Base-by-base conservation (phyloP, 2,888 invertebrate genomes). In the Sesamia inferens region DNA sequence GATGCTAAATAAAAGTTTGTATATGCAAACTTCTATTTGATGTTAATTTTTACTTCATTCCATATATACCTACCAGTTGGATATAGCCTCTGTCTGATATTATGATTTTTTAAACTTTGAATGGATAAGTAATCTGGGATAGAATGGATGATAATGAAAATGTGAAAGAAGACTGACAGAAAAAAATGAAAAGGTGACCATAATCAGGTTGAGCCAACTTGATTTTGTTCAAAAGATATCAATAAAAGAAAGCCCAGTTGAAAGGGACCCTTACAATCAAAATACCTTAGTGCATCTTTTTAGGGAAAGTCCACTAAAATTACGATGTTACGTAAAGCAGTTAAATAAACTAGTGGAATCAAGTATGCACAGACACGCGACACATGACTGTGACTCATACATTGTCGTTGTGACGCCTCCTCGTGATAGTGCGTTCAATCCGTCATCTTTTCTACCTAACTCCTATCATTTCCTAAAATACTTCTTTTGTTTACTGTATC, bases 331-430 rank as follows among this genome's bases (percentile, higher is more conserved):
- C 11, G 51, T 39, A 48, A 31, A 70, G 57, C 42, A 58, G 48
- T 58, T 58, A 67, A 57, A 57, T 54, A 61, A 73, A 69, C 80
- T 68, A 16, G 75, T 74, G 44, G 19, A 66, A 71, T 71, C 71
- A 31, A 63, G 78, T 68, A 67, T 72, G 64, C 47, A 68, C 61
- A 67, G n/a, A 42, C 47, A 73, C 42, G 13, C 31, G 47, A 68
- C 84, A 77, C 75, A 71, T 83, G 85, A 77, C n/a, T 47, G 47
- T 79, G 81, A 84, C 63, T 75, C 84, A 84, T 69, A 70, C 22
- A 44, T 24, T 62, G 55, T 57, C 68, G 48, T 58, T 48, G 73
- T 77, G 69, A 83, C 74, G 78, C 61, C 42, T 61, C 68, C 62
- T 16, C 19, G 47, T 71, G 74, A 85, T 39, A 76, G 64, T 65